Evolutionary conservation across 2,797 vertebrate species (phyloP), one percentile per base, ranked within the genome.

Genomic region (Triplophysa yarkandensis): DNA sequence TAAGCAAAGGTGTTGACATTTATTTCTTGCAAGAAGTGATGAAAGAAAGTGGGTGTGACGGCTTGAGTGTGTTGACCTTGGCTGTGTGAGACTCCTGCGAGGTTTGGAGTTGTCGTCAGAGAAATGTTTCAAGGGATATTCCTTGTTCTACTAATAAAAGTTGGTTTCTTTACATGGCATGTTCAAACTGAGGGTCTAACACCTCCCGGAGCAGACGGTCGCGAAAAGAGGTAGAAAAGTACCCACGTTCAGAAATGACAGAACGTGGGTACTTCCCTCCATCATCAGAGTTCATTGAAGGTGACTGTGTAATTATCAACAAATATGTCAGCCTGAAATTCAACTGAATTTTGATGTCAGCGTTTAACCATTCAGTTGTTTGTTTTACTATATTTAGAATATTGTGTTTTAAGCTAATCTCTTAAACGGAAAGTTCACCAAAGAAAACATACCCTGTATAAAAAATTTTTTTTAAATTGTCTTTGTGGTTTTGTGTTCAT

Each of bases 1-100:
- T 34, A 63, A 52, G 71, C 50, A 66, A 66, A 74, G 62, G 71
- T 67, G 71, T 74, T 66, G 62, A 67, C 52, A 58, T 41, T n/a
- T 14, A 44, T 34, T 46, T 65, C 6, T n/a, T 55, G 27, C 19
- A 39, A 61, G 14, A 74, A 48, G 71, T 58, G 52, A 66, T 46
- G 62, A 74, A 74, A 74, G 62, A 55, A 19, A 25, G 54, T 34
- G 21, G 17, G 50, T 65, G 71, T 44, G 62, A 66, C 19, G 52
- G 64, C 39, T 58, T 64, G 16, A 67, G 63, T 36, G 23, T 4
- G 17, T 67, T 50, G 72, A 50, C 64, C 63, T 67, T 21, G 21
- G 72, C 41, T 74, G 58, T 34, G 61, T 16, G n/a, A 65, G 58
- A 52, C 46, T 73, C 60, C 48, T 6, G 9, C 1, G 25, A 43